These are phyloP conservation scores for Acanthaster planci DNA, from an alignment of 35 echinoderm and acorn worm genomes.

Conservation along the genomic window DNA sequence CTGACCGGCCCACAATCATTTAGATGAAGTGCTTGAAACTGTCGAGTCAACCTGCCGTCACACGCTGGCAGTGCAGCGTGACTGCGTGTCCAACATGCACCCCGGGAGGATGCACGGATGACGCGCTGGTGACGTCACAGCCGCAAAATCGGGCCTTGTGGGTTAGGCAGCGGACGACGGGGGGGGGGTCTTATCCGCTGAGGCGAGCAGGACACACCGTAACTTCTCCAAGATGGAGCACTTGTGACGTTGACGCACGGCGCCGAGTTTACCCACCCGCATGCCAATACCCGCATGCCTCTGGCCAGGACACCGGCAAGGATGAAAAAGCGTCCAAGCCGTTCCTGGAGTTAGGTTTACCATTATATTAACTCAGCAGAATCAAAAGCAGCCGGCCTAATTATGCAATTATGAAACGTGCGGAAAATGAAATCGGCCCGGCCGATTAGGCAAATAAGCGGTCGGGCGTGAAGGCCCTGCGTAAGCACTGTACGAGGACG, in stretches of 20 bases:
- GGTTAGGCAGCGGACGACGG: too few relatives aligned
- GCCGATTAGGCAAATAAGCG: background rate
- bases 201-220: background rate
- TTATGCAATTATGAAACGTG: constrained; percentile 29
- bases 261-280: too few relatives aligned
- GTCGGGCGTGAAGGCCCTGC: background rate
- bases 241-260: constrained; percentile 22
- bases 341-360: too few relatives aligned
- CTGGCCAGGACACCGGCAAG: too few relatives aligned
- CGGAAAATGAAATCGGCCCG: constrained; percentile 22
- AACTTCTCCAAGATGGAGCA: too few relatives aligned
- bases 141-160: background rate
- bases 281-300: too few relatives aligned
- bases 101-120: background rate
- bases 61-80: background rate
- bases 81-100: too few relatives aligned
- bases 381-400: constrained; percentile 6
- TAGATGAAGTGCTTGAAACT: too few relatives aligned
- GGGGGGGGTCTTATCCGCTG: background rate
- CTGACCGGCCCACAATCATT: too few relatives aligned
- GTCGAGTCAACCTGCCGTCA: too few relatives aligned
- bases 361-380: constrained; percentile 7
- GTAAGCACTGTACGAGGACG: too few relatives aligned
- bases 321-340: too few relatives aligned
- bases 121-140: constrained; percentile 6